These are phyloP conservation scores for Hippoglossus hippoglossus DNA, from an alignment of 2,797 vertebrate genomes.

Conservation along the genomic window DNA sequence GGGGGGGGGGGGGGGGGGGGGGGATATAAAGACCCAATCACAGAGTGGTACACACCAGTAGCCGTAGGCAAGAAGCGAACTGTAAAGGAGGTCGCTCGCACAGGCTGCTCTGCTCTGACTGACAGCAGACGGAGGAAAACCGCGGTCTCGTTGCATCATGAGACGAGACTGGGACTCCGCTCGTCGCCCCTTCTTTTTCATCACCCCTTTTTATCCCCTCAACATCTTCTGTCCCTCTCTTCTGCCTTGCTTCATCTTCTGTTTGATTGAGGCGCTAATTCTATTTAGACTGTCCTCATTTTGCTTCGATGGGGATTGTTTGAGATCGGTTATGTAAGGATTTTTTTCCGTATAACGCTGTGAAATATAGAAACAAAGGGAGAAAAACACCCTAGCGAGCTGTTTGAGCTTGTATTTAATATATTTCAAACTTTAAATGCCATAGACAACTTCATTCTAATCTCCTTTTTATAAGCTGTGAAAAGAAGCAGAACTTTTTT, in stretches of 20 bases:
- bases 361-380: conserved; percentile 28
- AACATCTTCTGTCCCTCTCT: conserved; percentile 20
- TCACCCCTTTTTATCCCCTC: background rate
- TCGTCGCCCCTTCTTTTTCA: conserved; percentile 9
- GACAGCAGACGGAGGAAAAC: conserved; percentile 52
- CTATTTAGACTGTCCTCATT: conserved; percentile 35
- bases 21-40: conserved; percentile 61
- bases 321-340: conserved; percentile 30
- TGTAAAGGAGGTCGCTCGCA: conserved; percentile 65
- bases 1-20: too few species aligned
- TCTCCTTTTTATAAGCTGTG: background rate
- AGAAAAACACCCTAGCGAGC: conserved; percentile 5
- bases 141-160: conserved; percentile 16
- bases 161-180: conserved; percentile 30
- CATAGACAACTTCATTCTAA: background rate
- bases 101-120: conserved; percentile 55
- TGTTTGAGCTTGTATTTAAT: conserved; percentile 21
- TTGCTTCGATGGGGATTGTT: conserved; percentile 39
- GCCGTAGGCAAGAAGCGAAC: conserved; percentile 57
- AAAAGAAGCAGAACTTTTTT: too few species aligned
- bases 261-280: conserved; percentile 26
- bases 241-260: conserved; percentile 21
- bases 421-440: conserved; percentile 16
- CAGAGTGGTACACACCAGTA: conserved; percentile 60
- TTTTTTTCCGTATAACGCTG: conserved; percentile 28